phyloP scores from a whole-genome alignment of 2,888 invertebrate genomes.

The Leptinotarsa rubiginosa region DNA sequence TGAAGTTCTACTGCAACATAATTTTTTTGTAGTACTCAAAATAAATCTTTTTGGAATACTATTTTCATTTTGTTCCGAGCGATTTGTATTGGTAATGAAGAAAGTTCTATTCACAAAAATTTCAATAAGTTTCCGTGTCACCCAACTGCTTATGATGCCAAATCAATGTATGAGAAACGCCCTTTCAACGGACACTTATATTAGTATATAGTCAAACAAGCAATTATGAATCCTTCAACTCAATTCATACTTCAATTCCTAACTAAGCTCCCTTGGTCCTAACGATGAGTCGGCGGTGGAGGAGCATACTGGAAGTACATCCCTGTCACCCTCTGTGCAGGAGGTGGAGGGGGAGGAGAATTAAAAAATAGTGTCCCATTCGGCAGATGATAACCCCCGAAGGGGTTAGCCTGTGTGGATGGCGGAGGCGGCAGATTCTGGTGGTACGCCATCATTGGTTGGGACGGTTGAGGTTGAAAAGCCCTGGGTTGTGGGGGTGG shows the following conservation, averaged over 20 bases:
- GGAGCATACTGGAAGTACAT: slow-evolving; percentile 59
- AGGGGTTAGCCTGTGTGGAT: slow-evolving; percentile 34
- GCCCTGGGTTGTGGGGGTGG: slow-evolving; percentile 52
- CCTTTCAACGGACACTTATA: no score
- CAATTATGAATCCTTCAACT: no score
- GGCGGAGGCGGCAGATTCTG: slow-evolving; percentile 33
- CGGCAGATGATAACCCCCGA: slow-evolving; percentile 58
- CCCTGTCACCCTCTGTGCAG: slow-evolving; percentile 49
- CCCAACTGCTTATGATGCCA: no score
- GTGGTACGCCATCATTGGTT: slow-evolving; percentile 20
- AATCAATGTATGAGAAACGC: no score
- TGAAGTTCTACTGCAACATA: no score
- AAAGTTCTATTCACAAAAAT: no score
- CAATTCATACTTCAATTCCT: neutral
- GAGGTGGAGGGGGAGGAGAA: slow-evolving; percentile 60
- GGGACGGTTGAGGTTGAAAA: slow-evolving; percentile 22
- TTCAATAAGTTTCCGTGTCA: no score
- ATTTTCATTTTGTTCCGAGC: no score
- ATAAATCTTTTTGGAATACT: no score
- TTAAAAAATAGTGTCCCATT: slow-evolving; percentile 62
- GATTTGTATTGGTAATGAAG: no score
- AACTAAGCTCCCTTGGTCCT: slow-evolving; percentile 28
- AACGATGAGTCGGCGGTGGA: slow-evolving; percentile 61
- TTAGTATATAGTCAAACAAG: no score
- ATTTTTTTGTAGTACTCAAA: no score